Conservation (phyloP, 30 jellyfish, hydroid and myxozoan species). For the Pelagia noctiluca region DNA sequence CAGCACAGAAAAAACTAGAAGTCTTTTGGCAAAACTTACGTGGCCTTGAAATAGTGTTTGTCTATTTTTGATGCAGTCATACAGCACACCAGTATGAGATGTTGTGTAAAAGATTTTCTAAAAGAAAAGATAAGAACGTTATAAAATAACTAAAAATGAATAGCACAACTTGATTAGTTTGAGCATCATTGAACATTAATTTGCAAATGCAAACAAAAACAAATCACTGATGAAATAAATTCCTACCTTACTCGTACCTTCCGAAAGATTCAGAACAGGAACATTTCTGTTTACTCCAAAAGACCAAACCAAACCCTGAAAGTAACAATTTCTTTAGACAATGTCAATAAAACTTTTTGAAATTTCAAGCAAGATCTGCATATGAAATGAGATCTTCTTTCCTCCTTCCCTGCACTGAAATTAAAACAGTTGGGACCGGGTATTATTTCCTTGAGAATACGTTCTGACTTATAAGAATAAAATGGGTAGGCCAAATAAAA, state of each 20-base stretch:
- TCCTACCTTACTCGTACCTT: constrained; percentile 79
- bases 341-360: no score
- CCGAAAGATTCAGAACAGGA: constrained; percentile 88
- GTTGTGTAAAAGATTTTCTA: constrained; percentile 85
- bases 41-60: constrained; percentile 94
- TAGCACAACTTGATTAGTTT: not conserved
- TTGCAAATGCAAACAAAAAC: no score
- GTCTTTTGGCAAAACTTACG: constrained; percentile 84
- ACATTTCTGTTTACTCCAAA: constrained; percentile 90
- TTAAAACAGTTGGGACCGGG: no score
- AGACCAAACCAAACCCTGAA: constrained; percentile 88
- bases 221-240: not conserved
- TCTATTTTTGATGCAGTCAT: constrained; percentile 73
- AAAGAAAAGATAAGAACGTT: not conserved
- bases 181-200: not conserved
- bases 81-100: constrained; percentile 89
- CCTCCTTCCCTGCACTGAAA: no score
- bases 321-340: not conserved
- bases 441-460: no score
- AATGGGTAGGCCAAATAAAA: no score
- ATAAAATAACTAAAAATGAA: not conserved
- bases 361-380: no score
- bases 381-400: no score
- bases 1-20: no score
- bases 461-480: no score